Evolutionary conservation across 1,140 invertebrate species (phyloP).

Genomic region (Phortica variegata): DNA sequence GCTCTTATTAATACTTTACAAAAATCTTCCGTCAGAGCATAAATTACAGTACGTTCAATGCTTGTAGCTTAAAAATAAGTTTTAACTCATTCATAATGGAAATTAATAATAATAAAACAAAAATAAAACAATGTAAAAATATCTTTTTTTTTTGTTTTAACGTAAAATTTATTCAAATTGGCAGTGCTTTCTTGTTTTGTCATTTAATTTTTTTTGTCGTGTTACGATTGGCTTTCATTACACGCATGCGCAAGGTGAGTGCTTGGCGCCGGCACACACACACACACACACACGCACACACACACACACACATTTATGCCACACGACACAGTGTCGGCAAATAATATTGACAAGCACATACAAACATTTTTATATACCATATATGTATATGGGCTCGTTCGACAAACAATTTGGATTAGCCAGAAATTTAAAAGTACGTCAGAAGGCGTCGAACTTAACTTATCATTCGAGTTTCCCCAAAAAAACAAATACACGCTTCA

Average conservation of each 20-base stretch:
- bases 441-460: too few species aligned
- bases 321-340: too few species aligned
- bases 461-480: too few species aligned
- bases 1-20: constrained; percentile 18
- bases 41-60: constrained; percentile 28
- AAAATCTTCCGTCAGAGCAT: constrained; percentile 30
- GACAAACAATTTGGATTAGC: not conserved
- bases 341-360: too few species aligned
- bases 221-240: not conserved
- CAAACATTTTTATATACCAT: not conserved
- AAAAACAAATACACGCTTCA: too few species aligned
- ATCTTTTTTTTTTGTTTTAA: not conserved
- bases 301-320: too few species aligned
- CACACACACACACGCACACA: too few species aligned
- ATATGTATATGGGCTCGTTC: not conserved
- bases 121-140: not conserved
- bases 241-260: not conserved
- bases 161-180: constrained; percentile 1
- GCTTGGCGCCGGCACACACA: not conserved
- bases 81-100: not conserved
- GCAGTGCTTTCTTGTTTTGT: not conserved
- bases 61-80: constrained; percentile 1
- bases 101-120: not conserved
- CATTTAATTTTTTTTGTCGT: not conserved
- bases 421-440: not conserved